phyloP scores from a whole-genome alignment of 1,140 invertebrate species.

The Drosophila tsacasi region DNA sequence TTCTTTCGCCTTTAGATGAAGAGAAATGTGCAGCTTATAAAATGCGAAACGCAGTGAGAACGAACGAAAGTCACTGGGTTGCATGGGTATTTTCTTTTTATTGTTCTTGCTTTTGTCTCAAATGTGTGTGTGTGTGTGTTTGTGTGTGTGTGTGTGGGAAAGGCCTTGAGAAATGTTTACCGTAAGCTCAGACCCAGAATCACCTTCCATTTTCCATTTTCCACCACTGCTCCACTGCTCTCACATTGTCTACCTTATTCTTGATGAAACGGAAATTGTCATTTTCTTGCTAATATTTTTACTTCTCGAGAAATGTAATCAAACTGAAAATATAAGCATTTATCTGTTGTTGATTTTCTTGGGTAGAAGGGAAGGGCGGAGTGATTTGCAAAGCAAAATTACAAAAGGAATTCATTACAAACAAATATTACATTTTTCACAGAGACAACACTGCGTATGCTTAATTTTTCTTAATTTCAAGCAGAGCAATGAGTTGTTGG shows the following conservation, averaged over 20 bases:
- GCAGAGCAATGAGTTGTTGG: not conserved
- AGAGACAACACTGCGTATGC: conserved; percentile 7
- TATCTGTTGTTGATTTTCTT: conserved; percentile 28
- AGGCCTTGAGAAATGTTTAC: conserved; percentile 55
- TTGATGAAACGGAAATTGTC: conserved; percentile 73
- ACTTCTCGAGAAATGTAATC: conserved; percentile 67
- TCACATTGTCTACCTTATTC: conserved; percentile 24
- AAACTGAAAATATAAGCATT: conserved; percentile 65
- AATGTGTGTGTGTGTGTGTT: conserved; percentile 9
- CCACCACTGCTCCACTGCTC: not conserved
- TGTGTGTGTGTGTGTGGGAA: conserved; percentile 25
- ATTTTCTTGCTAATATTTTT: conserved; percentile 61
- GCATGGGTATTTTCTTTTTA: conserved; percentile 24
- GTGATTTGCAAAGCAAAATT: conserved; percentile 5
- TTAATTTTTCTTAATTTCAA: not conserved
- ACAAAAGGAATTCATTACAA: not conserved
- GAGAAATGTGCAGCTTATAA: conserved; percentile 82
- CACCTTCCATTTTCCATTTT: conserved; percentile 21
- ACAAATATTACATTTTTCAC: not conserved
- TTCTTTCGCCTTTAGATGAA: conserved; percentile 46
- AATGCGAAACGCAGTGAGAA: conserved; percentile 64
- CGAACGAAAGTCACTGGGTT: conserved; percentile 11
- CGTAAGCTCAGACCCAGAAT: conserved; percentile 31
- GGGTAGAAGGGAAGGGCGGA: too few species aligned
- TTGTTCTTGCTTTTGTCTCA: conserved; percentile 15